Base-by-base conservation (phyloP, 2,797 vertebrate species). In the Epinephelus awoara region DNA sequence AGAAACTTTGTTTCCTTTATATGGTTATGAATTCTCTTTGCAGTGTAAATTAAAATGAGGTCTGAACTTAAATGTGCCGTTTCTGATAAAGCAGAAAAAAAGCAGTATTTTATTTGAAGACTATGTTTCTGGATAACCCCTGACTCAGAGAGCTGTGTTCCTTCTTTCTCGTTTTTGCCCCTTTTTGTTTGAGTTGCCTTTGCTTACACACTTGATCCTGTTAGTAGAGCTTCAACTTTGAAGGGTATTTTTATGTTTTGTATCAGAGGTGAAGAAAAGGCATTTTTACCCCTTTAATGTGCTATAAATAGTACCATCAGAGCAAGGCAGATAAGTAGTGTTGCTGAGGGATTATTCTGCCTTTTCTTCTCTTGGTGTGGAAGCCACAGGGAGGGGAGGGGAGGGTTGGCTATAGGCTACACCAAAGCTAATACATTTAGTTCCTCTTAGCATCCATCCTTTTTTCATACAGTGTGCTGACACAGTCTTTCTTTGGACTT, bases 301-400 rank as follows among this genome's bases (percentile, higher is more conserved):
- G 52, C 85, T 92, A 90, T 92, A 91, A 93, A 93, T 94, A 89
- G 84, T 63, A 68, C 61, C 63, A 83, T 88, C 88, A 86, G 77
- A 88, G 79, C 57, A 25, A 49, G 27, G 64, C 72, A 86, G 87
- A 92, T 89, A 77, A 87, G 92, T 72, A 40, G 64, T 85, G 74
- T 82, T 84, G 71, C 67, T 68, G 67, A 75, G 73, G 79, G 86
- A 89, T 90, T 91, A 85, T 82, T 90, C 73, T 85, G 82, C 77
- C 81, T 85, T 86, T 80, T 82, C 80, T 85, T 85, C 66, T 50
- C 29, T 70, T 71, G 46, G 65, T 70, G 64, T 89, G 79, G 64
- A 86, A 86, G 71, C 76, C 58, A 62, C 61, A 27, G 52, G 67
- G 56, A 77, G 50, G 38, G 71, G 80, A 55, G 42, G 49, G 58